Evolutionary conservation across 2,797 vertebrate species (phyloP).

Genomic region (Coreius guichenoti): DNA sequence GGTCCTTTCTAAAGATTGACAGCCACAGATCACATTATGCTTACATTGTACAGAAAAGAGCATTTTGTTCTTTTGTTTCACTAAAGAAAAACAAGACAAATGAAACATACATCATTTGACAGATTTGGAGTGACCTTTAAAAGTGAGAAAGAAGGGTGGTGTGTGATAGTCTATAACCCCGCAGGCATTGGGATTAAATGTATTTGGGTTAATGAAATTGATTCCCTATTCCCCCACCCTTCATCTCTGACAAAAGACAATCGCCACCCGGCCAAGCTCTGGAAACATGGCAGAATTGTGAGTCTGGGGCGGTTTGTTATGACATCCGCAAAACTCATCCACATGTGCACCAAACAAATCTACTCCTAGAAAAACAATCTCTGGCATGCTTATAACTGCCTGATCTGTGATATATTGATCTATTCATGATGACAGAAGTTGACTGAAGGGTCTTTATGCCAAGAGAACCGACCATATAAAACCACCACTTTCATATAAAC

Average conservation of each 20-base stretch:
- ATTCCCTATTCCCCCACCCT: constrained; percentile 28
- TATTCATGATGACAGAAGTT: not conserved
- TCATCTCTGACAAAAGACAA: constrained; percentile 22
- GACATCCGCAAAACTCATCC: not conserved
- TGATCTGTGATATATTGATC: not conserved
- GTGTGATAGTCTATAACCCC: not conserved
- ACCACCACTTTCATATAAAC: not conserved
- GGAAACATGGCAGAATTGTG: not conserved
- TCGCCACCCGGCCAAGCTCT: not conserved
- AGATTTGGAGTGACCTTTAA: not conserved
- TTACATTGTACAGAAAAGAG: not conserved
- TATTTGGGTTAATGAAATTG: constrained; percentile 47
- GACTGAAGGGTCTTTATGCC: not conserved
- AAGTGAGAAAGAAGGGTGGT: not conserved
- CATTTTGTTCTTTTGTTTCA: not conserved
- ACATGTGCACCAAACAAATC: not conserved
- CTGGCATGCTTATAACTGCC: not conserved
- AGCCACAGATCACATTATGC: not conserved
- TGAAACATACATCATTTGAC: not conserved
- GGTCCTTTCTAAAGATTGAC: not conserved
- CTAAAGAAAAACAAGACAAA: not conserved
- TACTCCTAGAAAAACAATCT: not conserved
- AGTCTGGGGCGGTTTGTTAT: not conserved
- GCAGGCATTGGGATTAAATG: constrained; percentile 38
- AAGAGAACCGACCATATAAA: not conserved